These are phyloP conservation scores for Oreotrochilus melanogaster DNA, from an alignment of 2,113 vertebrate genomes.

Conservation along the genomic window DNA sequence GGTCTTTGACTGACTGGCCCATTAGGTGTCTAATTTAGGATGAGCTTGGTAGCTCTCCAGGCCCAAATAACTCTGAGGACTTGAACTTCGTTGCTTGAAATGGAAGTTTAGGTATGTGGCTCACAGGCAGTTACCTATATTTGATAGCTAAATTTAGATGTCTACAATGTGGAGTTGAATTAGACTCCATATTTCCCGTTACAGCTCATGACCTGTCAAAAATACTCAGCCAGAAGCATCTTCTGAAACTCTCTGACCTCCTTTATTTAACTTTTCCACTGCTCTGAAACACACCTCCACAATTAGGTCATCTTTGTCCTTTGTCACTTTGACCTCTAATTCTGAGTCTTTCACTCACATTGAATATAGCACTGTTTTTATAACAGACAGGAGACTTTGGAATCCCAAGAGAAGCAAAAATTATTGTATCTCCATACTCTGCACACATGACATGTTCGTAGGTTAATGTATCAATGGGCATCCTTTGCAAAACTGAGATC, in stretches of 20 bases:
- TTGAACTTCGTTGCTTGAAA: slow-evolving; percentile 31
- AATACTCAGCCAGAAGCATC: slow-evolving; percentile 3
- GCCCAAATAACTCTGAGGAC: neutral
- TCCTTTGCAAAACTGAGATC: neutral
- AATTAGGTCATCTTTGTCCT: slow-evolving; percentile 36
- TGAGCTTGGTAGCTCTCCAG: neutral
- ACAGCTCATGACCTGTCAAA: slow-evolving; percentile 46
- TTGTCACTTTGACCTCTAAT: slow-evolving; percentile 18
- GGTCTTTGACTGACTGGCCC: neutral
- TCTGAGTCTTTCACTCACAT: neutral
- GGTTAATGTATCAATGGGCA: neutral
- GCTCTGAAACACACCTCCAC: slow-evolving; percentile 14
- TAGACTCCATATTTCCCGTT: neutral
- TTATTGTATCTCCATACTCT: neutral
- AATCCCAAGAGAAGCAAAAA: neutral
- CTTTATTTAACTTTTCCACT: slow-evolving; percentile 5
- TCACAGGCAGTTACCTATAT: slow-evolving; percentile 56
- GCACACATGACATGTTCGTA: neutral
- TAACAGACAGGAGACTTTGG: neutral
- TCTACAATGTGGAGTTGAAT: slow-evolving; percentile 36
- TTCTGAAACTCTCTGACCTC: slow-evolving; percentile 39
- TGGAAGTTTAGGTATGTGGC: slow-evolving; percentile 28
- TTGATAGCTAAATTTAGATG: slow-evolving; percentile 60
- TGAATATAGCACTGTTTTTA: neutral
- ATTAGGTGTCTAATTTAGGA: neutral